Evolutionary conservation across 2,797 vertebrate genomes (phyloP), one percentile per base, ranked within the genome.

Genomic region (Spinus pinus): DNA sequence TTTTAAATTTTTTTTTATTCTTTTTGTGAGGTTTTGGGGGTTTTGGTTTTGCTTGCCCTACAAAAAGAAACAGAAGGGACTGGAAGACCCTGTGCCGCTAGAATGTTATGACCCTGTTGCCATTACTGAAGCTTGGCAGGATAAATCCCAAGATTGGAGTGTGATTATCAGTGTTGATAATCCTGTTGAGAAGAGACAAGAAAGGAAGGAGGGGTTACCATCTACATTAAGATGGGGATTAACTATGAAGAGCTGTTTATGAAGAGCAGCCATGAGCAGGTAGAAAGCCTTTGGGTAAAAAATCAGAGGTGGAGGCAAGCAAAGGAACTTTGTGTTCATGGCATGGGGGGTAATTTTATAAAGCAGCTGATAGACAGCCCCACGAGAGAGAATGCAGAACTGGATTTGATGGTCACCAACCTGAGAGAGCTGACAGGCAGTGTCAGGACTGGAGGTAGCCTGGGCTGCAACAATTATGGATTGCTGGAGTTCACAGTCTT

Each of bases 381-480:
- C 22, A 17, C 5, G 6, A 50, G 27, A 50, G n/a, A n/a, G 27
- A 58, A 25, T 0, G 0, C 5, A 28, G 14, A 12, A 28, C 6
- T 18, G 13, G 20, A 25, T 57, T 39, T 39, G 46, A 18, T 46
- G n/a, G 28, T 25, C 60, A 39, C 24, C n/a, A 65, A 0, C 2
- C 6, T 17, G 9, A 79, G 23, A n/a, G 19, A 58, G 28, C 4
- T 46, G 28, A n/a, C 4, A 28, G 14, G 4, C 20, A 9, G n/a
- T 51, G 11, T 44, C 44, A 65, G 4, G 23, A 12, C 4, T 46
- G 51, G 28, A 46, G 4, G 4, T 3, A 51, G 20, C 16, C 60
- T 7, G 9, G 20, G 11, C 37, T 58, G 39, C 37, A 65, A 14
- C 11, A n/a, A 14, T 28, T 44, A 10, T 25, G 51, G 9, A 33